Conservation (phyloP, 2,888 invertebrate genomes). For the Acanthosepion pharaonis region DNA sequence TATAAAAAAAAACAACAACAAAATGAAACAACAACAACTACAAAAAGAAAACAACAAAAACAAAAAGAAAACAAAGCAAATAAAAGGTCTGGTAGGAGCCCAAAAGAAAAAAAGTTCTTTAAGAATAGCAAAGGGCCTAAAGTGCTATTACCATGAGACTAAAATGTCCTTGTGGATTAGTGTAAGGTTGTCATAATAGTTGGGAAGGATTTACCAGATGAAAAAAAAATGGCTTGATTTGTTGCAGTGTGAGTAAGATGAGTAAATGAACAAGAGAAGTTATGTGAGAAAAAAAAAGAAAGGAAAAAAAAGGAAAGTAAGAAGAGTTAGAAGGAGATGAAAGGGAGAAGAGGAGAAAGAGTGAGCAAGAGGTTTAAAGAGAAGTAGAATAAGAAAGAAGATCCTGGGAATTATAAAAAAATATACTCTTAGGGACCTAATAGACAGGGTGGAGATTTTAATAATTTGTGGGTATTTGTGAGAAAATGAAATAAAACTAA, state of each 20-base stretch:
- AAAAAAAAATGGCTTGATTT: neutral
- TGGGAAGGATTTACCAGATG: neutral
- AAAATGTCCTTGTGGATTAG: constrained; percentile 8
- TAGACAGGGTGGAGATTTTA: neutral
- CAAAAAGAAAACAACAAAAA: neutral
- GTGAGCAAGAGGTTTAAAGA: neutral
- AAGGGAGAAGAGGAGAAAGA: neutral
- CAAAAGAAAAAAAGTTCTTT: neutral
- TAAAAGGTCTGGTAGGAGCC: neutral
- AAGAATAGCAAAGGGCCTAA: neutral
- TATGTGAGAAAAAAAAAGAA: too few species aligned
- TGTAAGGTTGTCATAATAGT: neutral
- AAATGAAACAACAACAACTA: too few species aligned
- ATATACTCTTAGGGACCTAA: too few species aligned
- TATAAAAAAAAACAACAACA: too few species aligned
- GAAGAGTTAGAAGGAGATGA: neutral
- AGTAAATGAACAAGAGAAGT: neutral
- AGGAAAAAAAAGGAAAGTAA: too few species aligned
- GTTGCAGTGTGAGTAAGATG: neutral
- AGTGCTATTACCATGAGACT: neutral
- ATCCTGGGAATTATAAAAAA: too few species aligned
- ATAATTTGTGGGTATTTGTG: too few species aligned
- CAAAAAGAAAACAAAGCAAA: neutral
- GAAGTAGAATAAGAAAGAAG: neutral
- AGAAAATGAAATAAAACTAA: neutral